These are phyloP conservation scores for Acleris literana DNA, from an alignment of 2,888 invertebrate species.

Conservation along the genomic window DNA sequence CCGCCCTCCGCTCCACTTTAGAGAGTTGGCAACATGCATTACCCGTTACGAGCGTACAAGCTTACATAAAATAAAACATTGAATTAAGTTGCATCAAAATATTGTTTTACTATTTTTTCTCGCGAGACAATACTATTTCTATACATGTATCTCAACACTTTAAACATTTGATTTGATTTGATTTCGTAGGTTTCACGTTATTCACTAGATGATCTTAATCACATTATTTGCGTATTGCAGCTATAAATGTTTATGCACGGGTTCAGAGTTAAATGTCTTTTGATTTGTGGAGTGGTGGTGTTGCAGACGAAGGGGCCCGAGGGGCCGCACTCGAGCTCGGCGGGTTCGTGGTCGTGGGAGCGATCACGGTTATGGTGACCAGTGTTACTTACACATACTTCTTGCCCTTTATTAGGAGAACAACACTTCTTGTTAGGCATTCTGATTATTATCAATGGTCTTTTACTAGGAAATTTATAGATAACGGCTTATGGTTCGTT, in stretches of 20 bases:
- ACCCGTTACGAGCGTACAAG: background rate
- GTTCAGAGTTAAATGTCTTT: constrained; percentile 57
- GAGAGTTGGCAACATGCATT: background rate
- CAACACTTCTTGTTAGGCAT: constrained; percentile 8
- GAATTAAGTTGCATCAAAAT: background rate
- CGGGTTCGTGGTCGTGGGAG: background rate
- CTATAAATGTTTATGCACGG: constrained; percentile 79
- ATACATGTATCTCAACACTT: constrained; percentile 5
- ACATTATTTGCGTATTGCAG: constrained; percentile 76
- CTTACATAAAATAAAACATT: background rate
- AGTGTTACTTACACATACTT: too few relatives aligned
- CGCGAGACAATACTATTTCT: constrained; percentile 5
- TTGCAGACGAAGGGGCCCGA: constrained; percentile 48
- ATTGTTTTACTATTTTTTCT: constrained; percentile 8
- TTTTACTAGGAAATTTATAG: constrained; percentile 20
- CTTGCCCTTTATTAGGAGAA: background rate
- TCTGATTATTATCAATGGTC: constrained; percentile 5
- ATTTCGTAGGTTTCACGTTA: constrained; percentile 5
- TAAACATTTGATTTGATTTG: background rate
- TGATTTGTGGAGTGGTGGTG: constrained; percentile 49
- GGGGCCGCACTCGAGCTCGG: constrained; percentile 34
- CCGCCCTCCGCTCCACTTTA: too few relatives aligned
- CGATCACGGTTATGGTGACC: too few relatives aligned
- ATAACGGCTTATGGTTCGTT: background rate
- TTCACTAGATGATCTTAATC: constrained; percentile 36